Conservation (phyloP, 2,113 vertebrate species). For the Rousettus leschenaultii region DNA sequence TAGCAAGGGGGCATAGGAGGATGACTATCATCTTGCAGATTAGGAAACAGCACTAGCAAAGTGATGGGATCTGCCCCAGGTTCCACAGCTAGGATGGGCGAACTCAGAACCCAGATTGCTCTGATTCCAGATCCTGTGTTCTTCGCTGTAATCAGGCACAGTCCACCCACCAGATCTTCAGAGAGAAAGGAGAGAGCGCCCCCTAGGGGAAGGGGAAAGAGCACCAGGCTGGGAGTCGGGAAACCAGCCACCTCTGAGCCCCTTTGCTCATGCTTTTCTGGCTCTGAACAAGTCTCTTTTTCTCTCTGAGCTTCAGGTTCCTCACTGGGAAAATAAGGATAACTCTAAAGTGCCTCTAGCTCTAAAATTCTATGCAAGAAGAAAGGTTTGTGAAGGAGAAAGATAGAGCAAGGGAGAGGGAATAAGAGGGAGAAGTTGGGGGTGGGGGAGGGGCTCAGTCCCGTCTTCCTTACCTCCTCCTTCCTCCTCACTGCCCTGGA, state of each 20-base stretch:
- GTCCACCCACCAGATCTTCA: not conserved
- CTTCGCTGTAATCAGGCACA: not conserved
- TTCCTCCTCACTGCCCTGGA: not conserved
- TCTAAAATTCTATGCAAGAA: not conserved
- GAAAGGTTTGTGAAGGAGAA: not conserved
- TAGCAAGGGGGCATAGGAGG: not conserved
- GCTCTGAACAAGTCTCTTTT: not conserved
- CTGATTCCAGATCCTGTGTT: not conserved
- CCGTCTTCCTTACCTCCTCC: not conserved
- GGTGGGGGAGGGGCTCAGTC: accelerated
- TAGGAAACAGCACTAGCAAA: not conserved
- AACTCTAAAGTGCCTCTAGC: not conserved
- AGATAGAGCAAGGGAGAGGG: not conserved
- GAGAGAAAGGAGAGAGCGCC: not conserved
- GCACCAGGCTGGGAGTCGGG: not conserved
- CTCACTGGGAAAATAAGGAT: not conserved
- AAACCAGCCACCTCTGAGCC: not conserved
- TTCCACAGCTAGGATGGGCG: not conserved
- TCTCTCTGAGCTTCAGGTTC: not conserved
- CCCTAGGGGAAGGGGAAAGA: not conserved
- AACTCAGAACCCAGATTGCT: accelerated
- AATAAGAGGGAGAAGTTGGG: not conserved
- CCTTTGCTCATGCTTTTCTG: not conserved
- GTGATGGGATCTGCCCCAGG: not conserved
- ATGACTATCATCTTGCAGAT: not conserved